Base-by-base conservation (phyloP, 1,140 invertebrate genomes). In the Triops longicaudatus region DNA sequence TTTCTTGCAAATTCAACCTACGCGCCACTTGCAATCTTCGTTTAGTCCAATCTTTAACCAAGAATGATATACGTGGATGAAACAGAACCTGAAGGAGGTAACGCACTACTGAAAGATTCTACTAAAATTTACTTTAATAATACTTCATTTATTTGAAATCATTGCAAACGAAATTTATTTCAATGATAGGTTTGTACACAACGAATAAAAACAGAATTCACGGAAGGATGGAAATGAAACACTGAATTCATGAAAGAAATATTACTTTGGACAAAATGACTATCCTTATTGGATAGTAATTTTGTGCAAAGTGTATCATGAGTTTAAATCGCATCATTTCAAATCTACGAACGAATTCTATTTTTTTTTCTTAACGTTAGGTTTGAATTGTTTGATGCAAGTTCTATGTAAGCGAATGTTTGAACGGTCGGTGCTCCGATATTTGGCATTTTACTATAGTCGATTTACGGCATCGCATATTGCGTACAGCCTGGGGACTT, bases 41-140 rank as follows among this genome's bases (percentile, higher is more conserved):
- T 22, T 63, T 63, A 10, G 2, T 63, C 50, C 14, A 63, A 17
- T 3, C 17, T 63, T 0, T 3, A 22, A 9, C 14, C 10, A 75
- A 79, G 74, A 44, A 93, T 93, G 92, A 93, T 94, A 84, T 90
- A 90, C 82, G 92, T 94, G 74, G 92, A 94, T 85, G 92, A 94
- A 83, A 90, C 88, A 80, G 92, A 94, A 84, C 92, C 92, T 79
- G 89, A 93, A 80, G 92, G 92, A 85, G 92, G 92, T 93, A 89
- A 92, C 89, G 84, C 79, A 72, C 17, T n/a, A 37, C 31, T 4
- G 7, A 37, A 37, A 4, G 2, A 37, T 37, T 37, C 2, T 37
- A 4, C 2, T 37, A 37, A 4, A 37, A 37, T 4, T 7, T 37
- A 37, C 31, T 37, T 4, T 7, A 37, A 7, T 37, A 37, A 2